These are phyloP conservation scores for Nomada fabriciana DNA, from an alignment of 2,888 invertebrate genomes.

Conservation along the genomic window DNA sequence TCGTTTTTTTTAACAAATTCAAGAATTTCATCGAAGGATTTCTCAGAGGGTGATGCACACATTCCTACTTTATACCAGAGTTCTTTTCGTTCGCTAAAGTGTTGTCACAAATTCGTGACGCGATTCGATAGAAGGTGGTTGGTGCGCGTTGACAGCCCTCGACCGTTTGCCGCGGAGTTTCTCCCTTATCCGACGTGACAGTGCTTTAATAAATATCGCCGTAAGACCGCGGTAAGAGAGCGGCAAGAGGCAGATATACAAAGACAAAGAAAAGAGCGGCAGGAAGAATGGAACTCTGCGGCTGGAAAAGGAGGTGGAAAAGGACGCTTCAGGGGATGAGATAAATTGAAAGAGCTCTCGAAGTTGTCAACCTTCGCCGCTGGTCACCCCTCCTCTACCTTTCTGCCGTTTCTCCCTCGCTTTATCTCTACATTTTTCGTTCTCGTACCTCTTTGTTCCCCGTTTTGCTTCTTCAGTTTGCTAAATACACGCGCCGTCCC, in stretches of 20 bases:
- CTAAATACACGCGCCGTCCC: constrained; percentile 9
- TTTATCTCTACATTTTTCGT: neutral
- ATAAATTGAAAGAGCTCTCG: constrained; percentile 83
- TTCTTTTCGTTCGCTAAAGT: neutral
- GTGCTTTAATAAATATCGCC: constrained; percentile 76
- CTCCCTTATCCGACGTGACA: constrained; percentile 64
- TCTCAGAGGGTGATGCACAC: too few species aligned
- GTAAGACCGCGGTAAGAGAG: constrained; percentile 50
- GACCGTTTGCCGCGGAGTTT: constrained; percentile 11
- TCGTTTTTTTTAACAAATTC: too few species aligned
- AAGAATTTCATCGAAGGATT: too few species aligned
- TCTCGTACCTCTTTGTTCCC: neutral
- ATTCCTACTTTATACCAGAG: too few species aligned
- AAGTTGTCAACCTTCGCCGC: constrained; percentile 81
- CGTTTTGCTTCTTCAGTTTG: constrained; percentile 18
- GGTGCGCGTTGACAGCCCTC: constrained; percentile 44
- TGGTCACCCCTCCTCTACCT: constrained; percentile 49
- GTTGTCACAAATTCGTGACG: neutral
- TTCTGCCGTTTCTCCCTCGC: neutral
- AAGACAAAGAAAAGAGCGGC: constrained; percentile 45
- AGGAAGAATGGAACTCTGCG: constrained; percentile 56
- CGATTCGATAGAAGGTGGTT: constrained; percentile 11
- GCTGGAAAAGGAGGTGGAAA: constrained; percentile 62
- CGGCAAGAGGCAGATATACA: constrained; percentile 28
- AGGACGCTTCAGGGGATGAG: constrained; percentile 79